Evolutionary conservation across 2,888 invertebrate genomes (phyloP).

Genomic region (Eumerus sabulonum): DNA sequence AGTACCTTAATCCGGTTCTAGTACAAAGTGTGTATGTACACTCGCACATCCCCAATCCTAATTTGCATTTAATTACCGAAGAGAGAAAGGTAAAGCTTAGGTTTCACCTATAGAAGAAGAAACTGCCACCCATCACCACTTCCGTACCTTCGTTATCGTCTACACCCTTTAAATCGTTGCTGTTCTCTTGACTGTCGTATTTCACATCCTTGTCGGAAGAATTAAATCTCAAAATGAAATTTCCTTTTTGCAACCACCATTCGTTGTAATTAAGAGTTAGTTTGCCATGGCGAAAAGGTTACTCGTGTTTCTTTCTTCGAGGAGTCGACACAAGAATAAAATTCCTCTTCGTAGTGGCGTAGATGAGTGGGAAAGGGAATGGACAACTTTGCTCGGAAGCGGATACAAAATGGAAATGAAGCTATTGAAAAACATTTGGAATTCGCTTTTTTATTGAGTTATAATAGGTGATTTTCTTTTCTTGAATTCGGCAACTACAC

Average conservation of each 20-base stretch:
- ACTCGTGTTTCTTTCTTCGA: slow-evolving; percentile 15
- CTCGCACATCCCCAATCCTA: slow-evolving; percentile 44
- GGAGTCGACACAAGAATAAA: slow-evolving; percentile 10
- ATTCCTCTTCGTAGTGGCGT: no score
- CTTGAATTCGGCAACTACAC: slow-evolving; percentile 55
- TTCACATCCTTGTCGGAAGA: slow-evolving; percentile 59
- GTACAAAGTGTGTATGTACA: slow-evolving; percentile 33
- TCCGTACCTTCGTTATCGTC: no score
- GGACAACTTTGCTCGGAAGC: slow-evolving; percentile 49
- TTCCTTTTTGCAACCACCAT: slow-evolving; percentile 52
- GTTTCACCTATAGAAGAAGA: no score
- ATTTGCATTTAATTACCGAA: slow-evolving; percentile 66
- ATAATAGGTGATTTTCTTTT: slow-evolving; percentile 69
- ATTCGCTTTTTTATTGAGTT: slow-evolving; percentile 68
- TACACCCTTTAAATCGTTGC: no score
- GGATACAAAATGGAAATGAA: slow-evolving; percentile 67
- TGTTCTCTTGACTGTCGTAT: slow-evolving; percentile 10
- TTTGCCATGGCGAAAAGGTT: slow-evolving; percentile 38
- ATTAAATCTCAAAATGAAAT: slow-evolving; percentile 61
- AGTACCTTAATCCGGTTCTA: slow-evolving; percentile 51
- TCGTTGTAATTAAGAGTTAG: slow-evolving; percentile 65
- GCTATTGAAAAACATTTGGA: slow-evolving; percentile 65
- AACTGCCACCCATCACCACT: slow-evolving; percentile 20
- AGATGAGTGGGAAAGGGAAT: slow-evolving; percentile 23
- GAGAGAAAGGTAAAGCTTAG: no score